Evolutionary conservation across 2,797 vertebrate genomes (phyloP).

Genomic region (Sphenodon punctatus): DNA sequence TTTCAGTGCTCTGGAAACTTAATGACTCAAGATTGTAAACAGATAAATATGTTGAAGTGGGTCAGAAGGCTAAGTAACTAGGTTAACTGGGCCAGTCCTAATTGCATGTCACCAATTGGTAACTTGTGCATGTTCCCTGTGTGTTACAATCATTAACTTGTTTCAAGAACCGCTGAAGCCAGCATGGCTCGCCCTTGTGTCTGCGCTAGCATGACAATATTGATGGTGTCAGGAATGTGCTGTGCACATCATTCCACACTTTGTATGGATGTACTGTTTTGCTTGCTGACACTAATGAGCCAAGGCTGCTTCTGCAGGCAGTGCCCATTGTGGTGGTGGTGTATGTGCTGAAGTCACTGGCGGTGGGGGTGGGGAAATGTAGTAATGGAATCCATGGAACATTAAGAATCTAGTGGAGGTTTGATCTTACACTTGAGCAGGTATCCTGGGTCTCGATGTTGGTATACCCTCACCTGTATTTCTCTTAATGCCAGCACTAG

Average conservation of each 20-base stretch:
- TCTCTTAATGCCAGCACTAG: neutral
- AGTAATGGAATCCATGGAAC: neutral
- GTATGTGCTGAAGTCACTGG: neutral
- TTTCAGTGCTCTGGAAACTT: neutral
- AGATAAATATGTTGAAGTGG: no score
- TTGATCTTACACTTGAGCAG: neutral
- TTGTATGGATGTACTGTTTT: neutral
- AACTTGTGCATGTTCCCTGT: neutral
- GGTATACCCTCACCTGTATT: neutral
- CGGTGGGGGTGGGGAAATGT: neutral
- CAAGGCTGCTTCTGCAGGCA: neutral
- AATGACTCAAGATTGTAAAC: neutral
- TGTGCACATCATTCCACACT: constrained; percentile 29
- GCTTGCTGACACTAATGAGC: neutral
- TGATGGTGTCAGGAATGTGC: constrained; percentile 41
- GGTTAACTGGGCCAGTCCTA: neutral
- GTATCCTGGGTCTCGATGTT: neutral
- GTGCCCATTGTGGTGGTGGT: neutral
- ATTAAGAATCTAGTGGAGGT: neutral
- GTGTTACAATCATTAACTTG: neutral
- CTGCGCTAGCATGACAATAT: neutral
- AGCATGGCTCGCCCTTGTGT: neutral
- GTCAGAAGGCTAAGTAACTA: neutral
- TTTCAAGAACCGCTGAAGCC: neutral
- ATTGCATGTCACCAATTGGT: neutral